Evolutionary conservation across 2,113 vertebrate species (phyloP).

Genomic region (Aepyceros melampus): DNA sequence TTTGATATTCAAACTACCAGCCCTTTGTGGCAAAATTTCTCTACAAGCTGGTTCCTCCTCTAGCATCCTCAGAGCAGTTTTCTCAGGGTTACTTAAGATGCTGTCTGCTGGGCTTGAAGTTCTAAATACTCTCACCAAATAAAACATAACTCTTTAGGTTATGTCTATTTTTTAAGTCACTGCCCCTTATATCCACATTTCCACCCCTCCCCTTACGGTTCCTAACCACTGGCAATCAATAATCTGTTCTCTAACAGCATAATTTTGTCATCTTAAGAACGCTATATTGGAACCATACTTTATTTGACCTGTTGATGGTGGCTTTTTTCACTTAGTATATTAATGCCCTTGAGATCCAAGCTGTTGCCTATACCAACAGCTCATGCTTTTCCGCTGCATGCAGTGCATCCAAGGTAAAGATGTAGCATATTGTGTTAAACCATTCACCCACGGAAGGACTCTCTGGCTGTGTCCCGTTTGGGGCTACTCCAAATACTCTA

Average conservation of each 20-base stretch:
- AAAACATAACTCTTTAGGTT: neutral
- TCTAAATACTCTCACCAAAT: neutral
- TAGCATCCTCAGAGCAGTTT: neutral
- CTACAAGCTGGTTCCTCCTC: neutral
- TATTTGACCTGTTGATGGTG: neutral
- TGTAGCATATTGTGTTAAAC: neutral
- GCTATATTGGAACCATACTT: neutral
- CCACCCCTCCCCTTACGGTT: accelerated
- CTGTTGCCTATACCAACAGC: neutral
- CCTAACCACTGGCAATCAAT: neutral
- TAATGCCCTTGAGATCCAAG: neutral
- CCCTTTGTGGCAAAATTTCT: neutral
- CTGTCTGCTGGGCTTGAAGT: neutral
- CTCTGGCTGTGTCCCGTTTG: neutral
- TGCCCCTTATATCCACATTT: neutral
- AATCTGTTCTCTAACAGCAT: neutral
- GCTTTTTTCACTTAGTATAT: neutral
- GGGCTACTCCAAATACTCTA: neutral
- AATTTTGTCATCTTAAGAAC: neutral
- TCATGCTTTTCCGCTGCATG: neutral
- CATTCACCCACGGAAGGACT: neutral
- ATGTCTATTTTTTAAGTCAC: neutral
- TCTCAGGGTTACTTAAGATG: neutral
- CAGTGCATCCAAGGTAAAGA: neutral
- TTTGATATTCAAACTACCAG: neutral